These are phyloP conservation scores for Paragorgia papillata DNA, from an alignment of 92 coral and sea anemone species.

Conservation along the genomic window DNA sequence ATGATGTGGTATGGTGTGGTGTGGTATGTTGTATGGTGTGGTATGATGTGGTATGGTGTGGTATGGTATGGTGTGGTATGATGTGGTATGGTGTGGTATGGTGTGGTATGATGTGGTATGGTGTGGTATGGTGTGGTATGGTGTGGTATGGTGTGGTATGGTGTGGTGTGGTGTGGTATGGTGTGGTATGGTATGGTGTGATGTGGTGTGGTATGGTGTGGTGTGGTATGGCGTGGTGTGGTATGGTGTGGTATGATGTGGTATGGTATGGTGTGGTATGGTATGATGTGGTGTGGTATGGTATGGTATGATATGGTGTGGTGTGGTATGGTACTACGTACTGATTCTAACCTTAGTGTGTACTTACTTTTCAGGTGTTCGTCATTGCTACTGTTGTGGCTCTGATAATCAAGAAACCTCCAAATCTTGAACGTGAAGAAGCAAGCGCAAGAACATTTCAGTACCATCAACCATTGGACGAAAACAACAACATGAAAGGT, in stretches of 20 bases:
- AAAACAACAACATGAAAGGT: no score
- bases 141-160: not conserved
- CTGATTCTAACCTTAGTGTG: no score
- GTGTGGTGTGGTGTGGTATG: not conserved
- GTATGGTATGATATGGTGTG: not conserved
- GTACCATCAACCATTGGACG: slow-evolving; percentile 72
- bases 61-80: not conserved
- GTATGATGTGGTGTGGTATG: no score
- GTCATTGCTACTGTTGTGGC: slow-evolving; percentile 89
- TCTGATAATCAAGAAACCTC: slow-evolving; percentile 86
- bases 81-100: not conserved
- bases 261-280: not conserved
- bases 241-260: not conserved
- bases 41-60: not conserved
- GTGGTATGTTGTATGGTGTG: not conserved
- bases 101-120: not conserved
- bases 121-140: not conserved
- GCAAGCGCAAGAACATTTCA: slow-evolving; percentile 66
- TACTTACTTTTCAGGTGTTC: slow-evolving; percentile 56
- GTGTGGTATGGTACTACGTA: not conserved
- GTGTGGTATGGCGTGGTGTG: not conserved
- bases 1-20: not conserved
- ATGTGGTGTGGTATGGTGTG: no score
- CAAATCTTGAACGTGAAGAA: slow-evolving; percentile 79
- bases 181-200: not conserved